Base-by-base conservation (phyloP, 2,797 vertebrate species). In the Lagothrix lagotricha region DNA sequence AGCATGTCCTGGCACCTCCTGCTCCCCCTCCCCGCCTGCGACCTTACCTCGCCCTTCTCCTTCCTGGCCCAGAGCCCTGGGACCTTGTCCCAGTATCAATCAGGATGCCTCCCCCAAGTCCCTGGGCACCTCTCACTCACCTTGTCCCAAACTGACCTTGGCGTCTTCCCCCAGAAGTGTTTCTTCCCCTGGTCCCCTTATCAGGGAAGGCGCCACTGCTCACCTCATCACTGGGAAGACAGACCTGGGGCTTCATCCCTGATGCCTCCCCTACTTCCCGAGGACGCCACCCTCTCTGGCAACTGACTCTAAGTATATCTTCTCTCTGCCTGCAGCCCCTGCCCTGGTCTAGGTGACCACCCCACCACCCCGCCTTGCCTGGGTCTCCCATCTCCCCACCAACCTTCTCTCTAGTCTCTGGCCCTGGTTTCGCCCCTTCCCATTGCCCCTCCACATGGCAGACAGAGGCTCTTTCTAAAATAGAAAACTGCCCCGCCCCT, bases 31-130 rank as follows among this genome's bases (percentile, higher is more conserved):
- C 61, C 19, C 2, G 0, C 44, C 61, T 26, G 81, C 15, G 76
- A 41, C 96, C 97, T 96, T 64, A 93, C 15, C 61, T 97, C 58
- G 89, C 96, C 94, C 52, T 75, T 20, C n/a, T 39, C 24, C 41
- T 48, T 89, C 36, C 61, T 22, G 75, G 44, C 7, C 84, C 58
- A 1, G 41, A 87, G 92, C n/a, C 80, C 90, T 4, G 52, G 90
- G 88, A 54, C 48, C 6, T 6, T 2, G 7, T 77, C 87, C 94
- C 61, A 4, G 61, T 24, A 41, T 67, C 88, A 70, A 15, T 33
- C 84, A 70, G 84, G 76, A 67, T 30, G 76, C 54, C 46, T 20
- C 10, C 57, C 88, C 57, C 0, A 0, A 41, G 94, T 95, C 92
- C 91, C 82, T 46, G 10, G 46, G 48, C 4, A 30, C 85, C 9